These are phyloP conservation scores for Cavia porcellus DNA, from an alignment of 2,113 vertebrate genomes.

Conservation along the genomic window DNA sequence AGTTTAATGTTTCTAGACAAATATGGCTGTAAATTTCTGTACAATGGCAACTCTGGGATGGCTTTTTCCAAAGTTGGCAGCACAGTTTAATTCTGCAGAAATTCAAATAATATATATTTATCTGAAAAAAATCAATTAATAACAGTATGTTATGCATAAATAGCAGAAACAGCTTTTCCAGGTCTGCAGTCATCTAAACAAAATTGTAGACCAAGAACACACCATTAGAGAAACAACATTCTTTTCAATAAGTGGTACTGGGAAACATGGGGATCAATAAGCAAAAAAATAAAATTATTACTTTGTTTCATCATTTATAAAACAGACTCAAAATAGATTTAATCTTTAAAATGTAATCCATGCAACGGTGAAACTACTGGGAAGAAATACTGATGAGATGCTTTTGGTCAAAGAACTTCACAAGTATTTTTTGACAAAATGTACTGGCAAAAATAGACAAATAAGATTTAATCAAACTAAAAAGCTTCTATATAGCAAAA, in stretches of 20 bases:
- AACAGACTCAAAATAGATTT: background rate
- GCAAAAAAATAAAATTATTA: background rate
- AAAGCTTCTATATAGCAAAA: background rate
- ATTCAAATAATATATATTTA: background rate
- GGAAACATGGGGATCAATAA: background rate
- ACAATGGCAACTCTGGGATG: conserved; percentile 92
- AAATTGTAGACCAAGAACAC: background rate
- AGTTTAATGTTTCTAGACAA: conserved; percentile 91
- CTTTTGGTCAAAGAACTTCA: background rate
- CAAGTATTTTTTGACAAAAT: background rate
- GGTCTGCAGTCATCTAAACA: background rate
- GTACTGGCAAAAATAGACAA: background rate
- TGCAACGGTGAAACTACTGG: background rate
- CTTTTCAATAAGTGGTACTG: background rate
- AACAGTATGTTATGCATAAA: background rate
- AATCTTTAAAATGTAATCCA: background rate
- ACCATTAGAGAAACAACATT: background rate
- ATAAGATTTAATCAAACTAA: background rate
- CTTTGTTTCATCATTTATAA: background rate
- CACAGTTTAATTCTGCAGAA: conserved; percentile 85
- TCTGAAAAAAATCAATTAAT: background rate
- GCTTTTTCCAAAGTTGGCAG: conserved; percentile 90
- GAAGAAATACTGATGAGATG: background rate
- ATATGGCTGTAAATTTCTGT: conserved; percentile 94
- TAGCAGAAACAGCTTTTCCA: background rate